phyloP scores from a whole-genome alignment of 2,888 invertebrate species.

The Parnassius orleans region DNA sequence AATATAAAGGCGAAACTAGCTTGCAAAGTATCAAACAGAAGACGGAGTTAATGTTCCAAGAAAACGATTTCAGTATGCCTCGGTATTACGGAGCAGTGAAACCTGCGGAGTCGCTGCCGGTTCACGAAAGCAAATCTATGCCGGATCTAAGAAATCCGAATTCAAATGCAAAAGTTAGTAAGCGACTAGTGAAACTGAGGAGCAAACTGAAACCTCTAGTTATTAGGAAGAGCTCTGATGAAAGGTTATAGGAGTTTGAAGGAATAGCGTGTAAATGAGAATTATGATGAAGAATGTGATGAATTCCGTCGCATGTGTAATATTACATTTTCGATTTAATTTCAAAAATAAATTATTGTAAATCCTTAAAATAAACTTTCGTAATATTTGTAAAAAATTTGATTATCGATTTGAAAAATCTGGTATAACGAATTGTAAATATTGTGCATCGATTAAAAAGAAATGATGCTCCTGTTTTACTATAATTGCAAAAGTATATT shows the following conservation, averaged over 20 bases:
- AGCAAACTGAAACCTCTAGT: slow-evolving; percentile 71
- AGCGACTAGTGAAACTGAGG: slow-evolving; percentile 68
- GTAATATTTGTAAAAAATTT: too few relatives aligned
- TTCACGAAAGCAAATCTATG: slow-evolving; percentile 76
- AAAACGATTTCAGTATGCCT: slow-evolving; percentile 83
- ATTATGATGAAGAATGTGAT: too few relatives aligned
- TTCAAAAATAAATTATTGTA: too few relatives aligned
- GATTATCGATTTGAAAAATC: too few relatives aligned
- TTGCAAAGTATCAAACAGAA: slow-evolving; percentile 77
- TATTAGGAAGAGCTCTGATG: slow-evolving; percentile 71
- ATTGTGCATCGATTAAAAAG: too few relatives aligned
- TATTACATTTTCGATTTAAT: too few relatives aligned
- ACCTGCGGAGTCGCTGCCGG: slow-evolving; percentile 47
- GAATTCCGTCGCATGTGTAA: too few relatives aligned
- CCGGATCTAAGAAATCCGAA: slow-evolving; percentile 66
- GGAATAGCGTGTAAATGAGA: not conserved
- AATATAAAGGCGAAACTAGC: slow-evolving; percentile 69
- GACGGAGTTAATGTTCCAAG: slow-evolving; percentile 70
- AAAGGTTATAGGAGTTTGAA: slow-evolving; percentile 46
- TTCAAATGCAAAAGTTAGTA: slow-evolving; percentile 62
- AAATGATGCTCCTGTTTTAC: too few relatives aligned
- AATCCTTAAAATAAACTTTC: too few relatives aligned
- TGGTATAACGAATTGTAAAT: too few relatives aligned
- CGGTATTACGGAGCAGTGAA: slow-evolving; percentile 79
- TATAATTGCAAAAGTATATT: too few relatives aligned